Conservation (phyloP, 2,888 invertebrate species). For the Isotomurus palustris region DNA sequence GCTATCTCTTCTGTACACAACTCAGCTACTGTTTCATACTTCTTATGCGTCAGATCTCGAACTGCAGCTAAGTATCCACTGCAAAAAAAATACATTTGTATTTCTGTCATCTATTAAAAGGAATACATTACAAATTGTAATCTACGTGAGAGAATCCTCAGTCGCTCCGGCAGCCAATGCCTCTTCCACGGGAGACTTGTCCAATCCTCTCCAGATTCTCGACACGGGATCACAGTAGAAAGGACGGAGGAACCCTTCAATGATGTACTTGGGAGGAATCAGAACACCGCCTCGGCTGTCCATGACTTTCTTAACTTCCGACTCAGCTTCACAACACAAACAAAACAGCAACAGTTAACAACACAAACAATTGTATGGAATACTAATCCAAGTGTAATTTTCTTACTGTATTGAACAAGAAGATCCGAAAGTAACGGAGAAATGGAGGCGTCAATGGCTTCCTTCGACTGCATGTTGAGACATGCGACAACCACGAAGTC, state of each 20-base stretch:
- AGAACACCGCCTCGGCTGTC: background rate
- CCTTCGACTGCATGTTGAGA: conserved; percentile 7
- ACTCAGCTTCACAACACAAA: conserved; percentile 15
- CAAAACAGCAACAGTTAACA: background rate
- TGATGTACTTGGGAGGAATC: background rate
- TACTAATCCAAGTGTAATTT: too few species aligned
- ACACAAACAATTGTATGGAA: too few species aligned
- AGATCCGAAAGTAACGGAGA: background rate
- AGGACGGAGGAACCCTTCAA: conserved; percentile 14
- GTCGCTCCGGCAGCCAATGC: conserved; percentile 2
- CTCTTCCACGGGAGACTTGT: conserved; percentile 12
- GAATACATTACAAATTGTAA: background rate
- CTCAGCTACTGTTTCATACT: conserved; percentile 32
- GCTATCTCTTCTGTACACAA: conserved; percentile 39
- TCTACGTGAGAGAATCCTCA: background rate
- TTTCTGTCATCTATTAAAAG: background rate
- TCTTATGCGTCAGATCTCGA: conserved; percentile 22
- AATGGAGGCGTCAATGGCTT: background rate
- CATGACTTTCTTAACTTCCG: conserved; percentile 10
- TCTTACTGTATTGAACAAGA: conserved; percentile 11
- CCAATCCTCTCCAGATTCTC: conserved; percentile 23
- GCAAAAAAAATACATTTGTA: too few species aligned
- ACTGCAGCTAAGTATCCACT: conserved; percentile 35
- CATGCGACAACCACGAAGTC: conserved; percentile 8
- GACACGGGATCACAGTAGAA: conserved; percentile 27